A percentile compares a stretch with the other conserved stretches of the same genome.
Conservation (phyloP, 2,888 invertebrate species). For the Trichogramma evanescens region DNA sequence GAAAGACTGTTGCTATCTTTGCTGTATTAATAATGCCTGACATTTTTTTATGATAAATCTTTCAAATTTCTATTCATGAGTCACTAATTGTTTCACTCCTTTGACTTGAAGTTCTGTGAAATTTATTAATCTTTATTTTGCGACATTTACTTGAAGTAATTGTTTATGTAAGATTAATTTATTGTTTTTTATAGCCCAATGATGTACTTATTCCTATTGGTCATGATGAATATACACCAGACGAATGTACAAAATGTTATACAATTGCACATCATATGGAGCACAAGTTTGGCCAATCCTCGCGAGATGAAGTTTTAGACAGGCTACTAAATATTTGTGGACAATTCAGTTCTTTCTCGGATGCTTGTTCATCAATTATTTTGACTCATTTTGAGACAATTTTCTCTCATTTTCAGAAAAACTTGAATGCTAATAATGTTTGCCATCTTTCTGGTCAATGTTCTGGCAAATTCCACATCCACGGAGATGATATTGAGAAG, state of each 20-base stretch:
- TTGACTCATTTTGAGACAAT: constrained; percentile 69
- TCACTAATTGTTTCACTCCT: too few relatives aligned
- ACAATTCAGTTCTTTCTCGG: constrained; percentile 64
- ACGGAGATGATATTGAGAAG: constrained; percentile 52
- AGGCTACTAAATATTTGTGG: constrained; percentile 56
- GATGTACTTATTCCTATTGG: constrained; percentile 25
- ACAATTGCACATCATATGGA: constrained; percentile 41
- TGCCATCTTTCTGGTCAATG: constrained; percentile 77
- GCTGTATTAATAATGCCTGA: too few relatives aligned
- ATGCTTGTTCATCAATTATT: constrained; percentile 70
- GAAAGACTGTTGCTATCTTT: too few relatives aligned
- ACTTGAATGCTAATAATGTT: constrained; percentile 59
- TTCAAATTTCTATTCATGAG: too few relatives aligned
- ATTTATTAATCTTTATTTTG: too few relatives aligned
- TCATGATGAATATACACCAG: constrained; percentile 39
- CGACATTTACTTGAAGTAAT: not conserved
- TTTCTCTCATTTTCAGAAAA: constrained; percentile 55
- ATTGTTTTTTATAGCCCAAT: not conserved
- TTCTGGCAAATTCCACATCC: constrained; percentile 58
- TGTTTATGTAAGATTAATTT: not conserved
- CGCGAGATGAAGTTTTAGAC: constrained; percentile 32
- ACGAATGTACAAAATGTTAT: constrained; percentile 41
- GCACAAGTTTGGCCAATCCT: constrained; percentile 31
- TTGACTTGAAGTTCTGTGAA: too few relatives aligned
- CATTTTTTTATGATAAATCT: too few relatives aligned